Evolutionary conservation across 2,888 invertebrate species (phyloP).

Genomic region (Heliconius ethilla): DNA sequence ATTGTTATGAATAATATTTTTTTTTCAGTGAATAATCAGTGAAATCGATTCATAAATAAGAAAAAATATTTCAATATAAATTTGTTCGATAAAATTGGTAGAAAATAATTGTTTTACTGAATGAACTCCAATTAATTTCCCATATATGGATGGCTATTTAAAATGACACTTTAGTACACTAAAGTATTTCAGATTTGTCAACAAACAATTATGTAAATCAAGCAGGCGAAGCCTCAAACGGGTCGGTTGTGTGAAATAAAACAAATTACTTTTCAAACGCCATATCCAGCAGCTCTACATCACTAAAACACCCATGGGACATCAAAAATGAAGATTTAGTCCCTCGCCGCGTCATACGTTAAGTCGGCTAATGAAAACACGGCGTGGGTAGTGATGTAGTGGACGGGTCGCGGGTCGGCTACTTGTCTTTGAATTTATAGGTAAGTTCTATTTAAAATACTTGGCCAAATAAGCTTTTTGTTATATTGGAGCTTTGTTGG

Average conservation of each 20-base stretch:
- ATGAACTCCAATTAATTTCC: too few species aligned
- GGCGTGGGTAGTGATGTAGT: constrained; percentile 70
- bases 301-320: constrained; percentile 69
- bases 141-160: too few species aligned
- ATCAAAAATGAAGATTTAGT: constrained; percentile 83
- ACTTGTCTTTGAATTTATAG: constrained; percentile 31
- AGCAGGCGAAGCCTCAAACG: too few species aligned
- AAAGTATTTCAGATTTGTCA: too few species aligned
- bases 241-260: neutral
- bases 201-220: too few species aligned
- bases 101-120: too few species aligned
- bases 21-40: too few species aligned
- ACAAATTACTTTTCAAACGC: constrained; percentile 13
- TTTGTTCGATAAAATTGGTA: too few species aligned
- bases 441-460: constrained; percentile 18
- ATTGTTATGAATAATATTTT: too few species aligned
- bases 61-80: too few species aligned
- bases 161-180: too few species aligned
- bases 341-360: constrained; percentile 80
- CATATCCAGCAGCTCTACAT: constrained; percentile 54
- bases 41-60: too few species aligned
- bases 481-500: neutral
- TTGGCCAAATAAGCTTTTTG: constrained; percentile 1
- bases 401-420: constrained; percentile 54
- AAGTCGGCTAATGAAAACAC: constrained; percentile 78